Conservation (phyloP, 2,113 vertebrate species). For the Phylloscopus trochilus region DNA sequence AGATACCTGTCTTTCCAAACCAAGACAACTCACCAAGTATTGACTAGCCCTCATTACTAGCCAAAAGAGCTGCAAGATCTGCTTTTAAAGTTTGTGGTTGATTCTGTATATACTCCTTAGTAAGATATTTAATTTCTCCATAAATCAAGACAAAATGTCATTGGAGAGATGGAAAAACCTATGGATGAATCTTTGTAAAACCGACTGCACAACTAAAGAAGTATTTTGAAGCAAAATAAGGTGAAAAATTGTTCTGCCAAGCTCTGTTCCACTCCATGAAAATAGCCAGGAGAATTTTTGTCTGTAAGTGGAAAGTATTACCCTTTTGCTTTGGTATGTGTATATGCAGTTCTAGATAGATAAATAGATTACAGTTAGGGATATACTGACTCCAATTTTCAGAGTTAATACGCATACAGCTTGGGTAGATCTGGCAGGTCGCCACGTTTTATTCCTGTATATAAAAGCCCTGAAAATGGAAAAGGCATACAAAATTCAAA, state of each 20-base stretch:
- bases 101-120: background rate
- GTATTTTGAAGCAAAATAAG: background rate
- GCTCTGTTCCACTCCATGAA: background rate
- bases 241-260: background rate
- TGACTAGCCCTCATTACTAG: background rate
- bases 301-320: conserved; percentile 34
- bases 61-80: background rate
- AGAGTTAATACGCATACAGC: background rate
- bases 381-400: background rate
- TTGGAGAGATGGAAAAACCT: background rate
- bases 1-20: too few relatives aligned
- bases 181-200: background rate
- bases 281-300: background rate
- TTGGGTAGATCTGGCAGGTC: background rate
- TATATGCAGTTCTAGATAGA: background rate
- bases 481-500: background rate
- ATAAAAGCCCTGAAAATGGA: background rate
- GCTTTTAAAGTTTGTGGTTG: background rate
- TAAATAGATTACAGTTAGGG: background rate
- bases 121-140: background rate
- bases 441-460: background rate
- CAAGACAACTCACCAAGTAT: background rate
- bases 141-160: background rate
- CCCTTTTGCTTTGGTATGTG: conserved; percentile 6
- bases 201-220: background rate